Evolutionary conservation across 2,888 invertebrate genomes (phyloP).

Genomic region (Agonopterix subpropinquella): DNA sequence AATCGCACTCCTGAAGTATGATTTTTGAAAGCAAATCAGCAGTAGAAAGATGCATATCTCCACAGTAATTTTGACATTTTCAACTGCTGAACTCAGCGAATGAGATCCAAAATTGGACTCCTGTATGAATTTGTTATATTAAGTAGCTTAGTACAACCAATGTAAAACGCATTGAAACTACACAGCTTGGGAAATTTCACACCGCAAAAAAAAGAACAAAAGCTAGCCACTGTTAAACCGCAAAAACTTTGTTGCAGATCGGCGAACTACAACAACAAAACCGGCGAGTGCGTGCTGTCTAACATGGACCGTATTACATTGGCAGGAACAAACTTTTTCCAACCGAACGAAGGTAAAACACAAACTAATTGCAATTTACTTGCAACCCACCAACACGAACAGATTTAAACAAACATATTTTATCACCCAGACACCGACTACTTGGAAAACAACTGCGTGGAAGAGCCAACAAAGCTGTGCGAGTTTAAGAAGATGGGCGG

Average conservation of each 20-base stretch:
- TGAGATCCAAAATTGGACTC: too few relatives aligned
- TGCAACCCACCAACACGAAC: background rate
- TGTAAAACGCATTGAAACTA: constrained; percentile 9
- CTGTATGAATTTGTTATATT: background rate
- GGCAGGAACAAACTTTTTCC: constrained; percentile 87
- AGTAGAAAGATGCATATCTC: too few relatives aligned
- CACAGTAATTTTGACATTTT: too few relatives aligned
- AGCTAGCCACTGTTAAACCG: constrained; percentile 40
- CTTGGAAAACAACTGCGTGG: constrained; percentile 94
- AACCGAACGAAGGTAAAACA: constrained; percentile 77
- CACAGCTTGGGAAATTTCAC: constrained; percentile 56
- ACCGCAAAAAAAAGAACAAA: constrained; percentile 43
- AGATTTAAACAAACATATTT: background rate
- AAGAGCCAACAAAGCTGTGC: constrained; percentile 95
- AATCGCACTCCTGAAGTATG: too few relatives aligned
- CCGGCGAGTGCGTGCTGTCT: constrained; percentile 90
- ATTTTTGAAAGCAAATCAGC: too few relatives aligned
- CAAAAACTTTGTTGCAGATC: constrained; percentile 79
- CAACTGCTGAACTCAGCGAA: too few relatives aligned
- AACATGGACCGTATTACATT: constrained; percentile 94
- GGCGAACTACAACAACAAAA: constrained; percentile 91
- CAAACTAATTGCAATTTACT: background rate
- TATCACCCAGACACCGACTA: constrained; percentile 79
- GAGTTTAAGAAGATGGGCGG: constrained; percentile 94
- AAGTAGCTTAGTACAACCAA: background rate